These are phyloP conservation scores for Motacilla alba DNA, from an alignment of 2,113 vertebrate species.

Conservation along the genomic window DNA sequence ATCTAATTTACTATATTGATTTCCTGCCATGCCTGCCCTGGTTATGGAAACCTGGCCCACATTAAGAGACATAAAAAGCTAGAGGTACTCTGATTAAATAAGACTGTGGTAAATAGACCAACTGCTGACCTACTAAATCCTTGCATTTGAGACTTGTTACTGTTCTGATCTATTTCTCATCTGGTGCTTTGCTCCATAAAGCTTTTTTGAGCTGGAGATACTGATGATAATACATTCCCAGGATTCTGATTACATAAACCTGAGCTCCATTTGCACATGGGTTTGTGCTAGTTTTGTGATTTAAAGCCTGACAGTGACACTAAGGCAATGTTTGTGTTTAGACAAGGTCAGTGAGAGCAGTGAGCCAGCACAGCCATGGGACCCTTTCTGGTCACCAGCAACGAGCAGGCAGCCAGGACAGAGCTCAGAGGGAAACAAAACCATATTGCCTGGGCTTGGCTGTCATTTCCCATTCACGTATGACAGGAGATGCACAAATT, in stretches of 20 bases:
- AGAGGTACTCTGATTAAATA: constrained; percentile 30
- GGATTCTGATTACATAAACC: constrained; percentile 36
- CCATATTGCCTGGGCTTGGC: not conserved
- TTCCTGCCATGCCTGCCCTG: not conserved
- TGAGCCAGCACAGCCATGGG: not conserved
- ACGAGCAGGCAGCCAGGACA: not conserved
- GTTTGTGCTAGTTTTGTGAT: not conserved
- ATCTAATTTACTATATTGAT: constrained; percentile 29
- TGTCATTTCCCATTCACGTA: constrained; percentile 19
- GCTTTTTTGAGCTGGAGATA: not conserved
- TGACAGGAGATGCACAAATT: constrained; percentile 44
- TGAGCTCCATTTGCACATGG: not conserved
- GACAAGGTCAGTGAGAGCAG: not conserved
- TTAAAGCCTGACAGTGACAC: not conserved
- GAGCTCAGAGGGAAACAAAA: not conserved
- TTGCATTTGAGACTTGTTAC: not conserved
- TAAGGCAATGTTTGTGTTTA: not conserved
- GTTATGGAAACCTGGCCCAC: constrained; percentile 27
- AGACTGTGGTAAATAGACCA: constrained; percentile 14
- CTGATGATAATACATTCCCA: not conserved
- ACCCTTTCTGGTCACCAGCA: not conserved
- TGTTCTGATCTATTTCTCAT: constrained; percentile 35
- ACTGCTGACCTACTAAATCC: constrained; percentile 40
- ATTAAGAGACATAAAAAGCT: constrained; percentile 32
- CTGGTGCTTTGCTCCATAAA: constrained; percentile 15